Evolutionary conservation across 2,888 invertebrate genomes (phyloP), one percentile per base, ranked within the genome.

Genomic region (Nemotelus nigrinus): DNA sequence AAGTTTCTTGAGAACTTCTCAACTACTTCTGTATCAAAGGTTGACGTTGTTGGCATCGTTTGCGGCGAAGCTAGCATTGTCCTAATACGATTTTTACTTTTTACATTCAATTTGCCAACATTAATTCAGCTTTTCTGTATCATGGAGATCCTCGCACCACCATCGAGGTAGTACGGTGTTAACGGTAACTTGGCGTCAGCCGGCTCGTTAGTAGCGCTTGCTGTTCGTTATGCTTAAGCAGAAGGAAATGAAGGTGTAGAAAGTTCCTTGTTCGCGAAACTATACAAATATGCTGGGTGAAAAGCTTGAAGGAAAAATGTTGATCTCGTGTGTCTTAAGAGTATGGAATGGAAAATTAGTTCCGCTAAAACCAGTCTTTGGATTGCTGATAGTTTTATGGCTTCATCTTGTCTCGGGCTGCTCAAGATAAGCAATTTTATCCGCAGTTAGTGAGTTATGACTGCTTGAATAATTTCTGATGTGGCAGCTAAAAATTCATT

Each of bases 71-170:
- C 25, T 43, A 41, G 55, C 53, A 47, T 55, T 60, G n/a, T 39
- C 57, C n/a, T 43, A 74, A 48, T 45, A 63, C 63, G 74, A 60
- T 74, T 74, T 50, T 60, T 60, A 60, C 63, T 74, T 72, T 74
- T 74, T 74, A 74, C 74, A 74, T 74, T 60, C 74, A 74, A 74
- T 74, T 74, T 74, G 63, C 60, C 74, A 60, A 60, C 74, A 74
- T 60, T 72, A 72, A 58, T 74, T 41, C 63, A 48, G 41, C 74
- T 7, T 74, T 50, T 48, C 74, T 50, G 39, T 74, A 50, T 60
- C 48, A 74, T 74, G 74, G 63, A 63, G 74, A 74, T 74, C 47
- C 60, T 74, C 63, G 60, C 74, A 60, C 57, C 47, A 47, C 74
- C 39, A 4, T 47, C 39, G 67, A 8, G 7, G 57, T 25, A 58